Conservation (phyloP, 2,113 vertebrate species). For the Petaurus breviceps region DNA sequence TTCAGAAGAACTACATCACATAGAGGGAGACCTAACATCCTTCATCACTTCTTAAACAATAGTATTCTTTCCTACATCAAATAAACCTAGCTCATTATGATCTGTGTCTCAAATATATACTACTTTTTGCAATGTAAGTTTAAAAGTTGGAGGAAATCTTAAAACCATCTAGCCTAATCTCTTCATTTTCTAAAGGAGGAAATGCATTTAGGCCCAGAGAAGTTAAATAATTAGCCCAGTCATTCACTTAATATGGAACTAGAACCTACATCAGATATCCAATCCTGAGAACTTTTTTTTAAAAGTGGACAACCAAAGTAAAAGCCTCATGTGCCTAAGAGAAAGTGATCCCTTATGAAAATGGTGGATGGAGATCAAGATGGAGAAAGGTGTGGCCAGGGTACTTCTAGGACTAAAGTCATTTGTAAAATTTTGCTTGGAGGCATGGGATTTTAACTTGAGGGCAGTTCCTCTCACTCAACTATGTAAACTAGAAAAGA, state of each 20-base stretch:
- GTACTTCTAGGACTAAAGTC: not conserved
- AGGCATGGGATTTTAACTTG: not conserved
- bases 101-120: not conserved
- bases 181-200: not conserved
- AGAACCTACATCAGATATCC: not conserved
- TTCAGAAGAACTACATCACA: conserved; percentile 42
- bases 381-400: not conserved
- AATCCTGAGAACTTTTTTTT: not conserved
- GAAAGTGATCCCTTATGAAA: not conserved
- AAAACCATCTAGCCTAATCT: not conserved
- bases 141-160: not conserved
- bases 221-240: not conserved
- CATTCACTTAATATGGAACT: not conserved
- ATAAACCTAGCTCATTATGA: not conserved
- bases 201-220: not conserved
- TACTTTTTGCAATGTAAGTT: not conserved
- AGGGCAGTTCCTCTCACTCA: not conserved
- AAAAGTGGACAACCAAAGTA: not conserved
- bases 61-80: not conserved
- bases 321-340: not conserved
- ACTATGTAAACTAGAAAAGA: not conserved
- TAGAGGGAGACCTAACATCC: not conserved
- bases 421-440: not conserved
- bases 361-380: not conserved
- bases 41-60: conserved; percentile 51